Conservation (phyloP, 2,797 vertebrate species). For the Rhinophrynus dorsalis region DNA sequence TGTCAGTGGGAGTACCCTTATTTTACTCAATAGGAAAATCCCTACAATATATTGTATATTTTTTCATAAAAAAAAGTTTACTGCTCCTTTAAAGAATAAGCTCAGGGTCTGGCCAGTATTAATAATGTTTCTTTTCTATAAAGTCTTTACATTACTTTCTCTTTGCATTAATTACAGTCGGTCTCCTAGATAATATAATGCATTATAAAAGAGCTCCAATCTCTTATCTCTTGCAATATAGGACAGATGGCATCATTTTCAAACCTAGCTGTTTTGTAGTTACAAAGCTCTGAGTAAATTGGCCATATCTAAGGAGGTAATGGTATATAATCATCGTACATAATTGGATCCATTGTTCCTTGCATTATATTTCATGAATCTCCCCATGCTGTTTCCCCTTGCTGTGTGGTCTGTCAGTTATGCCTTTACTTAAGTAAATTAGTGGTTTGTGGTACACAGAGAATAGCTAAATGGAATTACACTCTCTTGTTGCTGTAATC, state of each 20-base stretch:
- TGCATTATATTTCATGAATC: conserved; percentile 48
- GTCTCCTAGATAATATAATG: conserved; percentile 30
- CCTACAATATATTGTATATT: no score
- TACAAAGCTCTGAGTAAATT: conserved; percentile 62
- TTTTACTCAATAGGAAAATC: no score
- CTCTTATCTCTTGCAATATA: conserved; percentile 20
- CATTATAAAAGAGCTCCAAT: conserved; percentile 18
- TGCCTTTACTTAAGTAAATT: conserved; percentile 57
- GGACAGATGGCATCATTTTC: conserved; percentile 48
- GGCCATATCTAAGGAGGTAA: conserved; percentile 57
- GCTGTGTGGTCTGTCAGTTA: conserved; percentile 54
- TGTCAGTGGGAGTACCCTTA: no score
- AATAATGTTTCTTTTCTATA: conserved; percentile 1
- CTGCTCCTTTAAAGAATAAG: no score
- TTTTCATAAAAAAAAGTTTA: no score
- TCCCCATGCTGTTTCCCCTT: conserved; percentile 54
- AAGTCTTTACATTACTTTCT: not conserved
- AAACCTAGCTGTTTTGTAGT: conserved; percentile 51
- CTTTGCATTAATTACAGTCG: conserved; percentile 28
- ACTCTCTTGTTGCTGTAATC: conserved; percentile 47
- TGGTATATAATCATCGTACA: conserved; percentile 55
- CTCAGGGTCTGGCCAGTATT: not conserved
- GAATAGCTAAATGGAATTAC: conserved; percentile 47
- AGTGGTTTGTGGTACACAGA: conserved; percentile 51
- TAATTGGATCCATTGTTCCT: conserved; percentile 61